Evolutionary conservation across 1,140 invertebrate genomes (phyloP).

Genomic region (Philotrypesis tridentata): DNA sequence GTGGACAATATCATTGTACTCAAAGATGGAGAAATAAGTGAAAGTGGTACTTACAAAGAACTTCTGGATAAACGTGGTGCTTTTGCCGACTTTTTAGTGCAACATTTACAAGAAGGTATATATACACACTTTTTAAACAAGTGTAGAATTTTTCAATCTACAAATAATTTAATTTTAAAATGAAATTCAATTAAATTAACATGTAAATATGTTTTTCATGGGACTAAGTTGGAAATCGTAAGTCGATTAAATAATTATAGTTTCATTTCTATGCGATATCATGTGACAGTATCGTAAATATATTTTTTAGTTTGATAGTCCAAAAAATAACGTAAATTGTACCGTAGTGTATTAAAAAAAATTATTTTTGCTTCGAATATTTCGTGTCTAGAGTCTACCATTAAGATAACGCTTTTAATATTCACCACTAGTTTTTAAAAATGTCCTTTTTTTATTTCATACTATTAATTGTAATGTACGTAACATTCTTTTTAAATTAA

Average conservation of each 20-base stretch:
- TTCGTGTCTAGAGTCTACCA: constrained; percentile 31
- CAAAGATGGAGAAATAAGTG: constrained; percentile 87
- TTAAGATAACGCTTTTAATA: constrained; percentile 15
- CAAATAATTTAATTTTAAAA: constrained; percentile 9
- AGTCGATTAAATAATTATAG: constrained; percentile 67
- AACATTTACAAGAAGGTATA: constrained; percentile 85
- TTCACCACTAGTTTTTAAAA: constrained; percentile 15
- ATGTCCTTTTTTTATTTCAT: not conserved
- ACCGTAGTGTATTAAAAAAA: not conserved
- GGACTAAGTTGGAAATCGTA: constrained; percentile 73
- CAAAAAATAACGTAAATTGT: constrained; percentile 18
- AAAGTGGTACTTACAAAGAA: constrained; percentile 89
- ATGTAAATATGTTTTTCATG: constrained; percentile 69
- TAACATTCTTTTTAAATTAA: constrained; percentile 11
- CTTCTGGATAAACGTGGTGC: constrained; percentile 86
- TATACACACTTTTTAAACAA: not conserved
- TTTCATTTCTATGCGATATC: constrained; percentile 45
- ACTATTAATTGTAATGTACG: not conserved
- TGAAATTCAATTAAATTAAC: constrained; percentile 57
- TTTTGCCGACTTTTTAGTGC: constrained; percentile 87
- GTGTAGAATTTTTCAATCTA: not conserved
- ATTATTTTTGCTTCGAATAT: not conserved
- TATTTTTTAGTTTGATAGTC: constrained; percentile 18
- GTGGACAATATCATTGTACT: constrained; percentile 92
- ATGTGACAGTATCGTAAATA: constrained; percentile 37